Evolutionary conservation across 2,797 vertebrate species (phyloP), one percentile per base, ranked within the genome.

Genomic region (Rhabdophis nuchalis): DNA sequence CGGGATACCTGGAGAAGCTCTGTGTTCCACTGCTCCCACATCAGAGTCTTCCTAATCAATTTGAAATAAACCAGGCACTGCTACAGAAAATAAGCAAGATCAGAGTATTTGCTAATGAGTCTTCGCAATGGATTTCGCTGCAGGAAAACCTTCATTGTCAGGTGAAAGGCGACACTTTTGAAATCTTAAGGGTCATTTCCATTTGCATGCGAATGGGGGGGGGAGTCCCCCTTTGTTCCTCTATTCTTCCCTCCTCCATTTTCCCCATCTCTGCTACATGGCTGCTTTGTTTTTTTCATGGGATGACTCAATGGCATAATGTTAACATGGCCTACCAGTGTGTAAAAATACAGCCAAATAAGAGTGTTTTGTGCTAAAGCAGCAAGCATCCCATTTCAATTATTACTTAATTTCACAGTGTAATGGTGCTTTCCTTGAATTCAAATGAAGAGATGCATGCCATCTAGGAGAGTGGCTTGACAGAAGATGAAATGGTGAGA

Each of bases 21-120:
- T 92, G 94, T 95, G 95, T 97, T 96, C 97, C 92, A 9, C 92
- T 68, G 96, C 92, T 94, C 91, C 94, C 94, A 97, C 95, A 97
- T 97, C 96, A 97, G 96, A 97, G 95, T 95, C 94, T 97, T 97
- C 93, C 96, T 96, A 97, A 97, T 97, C 97, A 97, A 96, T 97
- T 97, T 96, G 94, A 97, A 97, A 96, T 96, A 97, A 93, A 97
- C 96, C 93, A 97, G 95, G 95, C 92, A 32, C 91, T 92, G 94
- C 94, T 96, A 96, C 32, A 95, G 96, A 97, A 97, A 97, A 97
- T 97, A 98, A 97, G 96, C 96, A 97, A 97, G 97, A 98, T 97
- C 97, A 97, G 95, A 97, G 96, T 86, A 5, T 94, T 97, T 96
- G 93, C 95, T 97, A 98, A 98, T 96, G 97, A 98, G 96, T 95